These are phyloP conservation scores for Diabrotica balteata DNA, from an alignment of 2,888 invertebrate genomes.

Conservation along the genomic window DNA sequence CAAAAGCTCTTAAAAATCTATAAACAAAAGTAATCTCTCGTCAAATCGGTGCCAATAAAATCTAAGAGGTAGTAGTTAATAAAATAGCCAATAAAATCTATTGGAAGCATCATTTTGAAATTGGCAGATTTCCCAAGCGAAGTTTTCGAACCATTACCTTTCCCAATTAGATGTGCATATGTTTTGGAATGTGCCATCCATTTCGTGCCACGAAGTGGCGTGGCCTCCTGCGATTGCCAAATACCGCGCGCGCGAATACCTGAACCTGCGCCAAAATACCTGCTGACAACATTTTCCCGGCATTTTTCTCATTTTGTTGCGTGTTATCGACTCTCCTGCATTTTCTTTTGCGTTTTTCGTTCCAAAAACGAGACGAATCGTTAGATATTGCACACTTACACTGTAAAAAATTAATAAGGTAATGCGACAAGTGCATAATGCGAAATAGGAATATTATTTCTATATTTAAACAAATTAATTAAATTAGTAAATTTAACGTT, in stretches of 20 bases:
- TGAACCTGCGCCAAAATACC: constrained; percentile 41
- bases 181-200: constrained; percentile 24
- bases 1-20: background rate
- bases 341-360: constrained; percentile 11
- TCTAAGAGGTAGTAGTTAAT: constrained; percentile 3
- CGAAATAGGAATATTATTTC: too few relatives aligned
- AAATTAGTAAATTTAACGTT: too few relatives aligned
- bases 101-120: constrained; percentile 5
- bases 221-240: constrained; percentile 35
- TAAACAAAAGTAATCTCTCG: background rate
- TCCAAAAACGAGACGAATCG: constrained; percentile 3
- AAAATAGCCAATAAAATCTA: constrained; percentile 12
- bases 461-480: too few relatives aligned
- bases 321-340: background rate
- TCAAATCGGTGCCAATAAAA: constrained; percentile 7
- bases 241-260: constrained; percentile 35
- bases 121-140: constrained; percentile 34
- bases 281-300: constrained; percentile 19
- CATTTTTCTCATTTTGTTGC: constrained; percentile 15
- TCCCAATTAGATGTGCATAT: constrained; percentile 48
- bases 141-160: constrained; percentile 48
- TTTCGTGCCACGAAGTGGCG: background rate
- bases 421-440: too few relatives aligned
- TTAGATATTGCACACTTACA: background rate
- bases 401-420: background rate